Evolutionary conservation across 1,140 invertebrate species (phyloP).

Genomic region (Forficula auricularia): DNA sequence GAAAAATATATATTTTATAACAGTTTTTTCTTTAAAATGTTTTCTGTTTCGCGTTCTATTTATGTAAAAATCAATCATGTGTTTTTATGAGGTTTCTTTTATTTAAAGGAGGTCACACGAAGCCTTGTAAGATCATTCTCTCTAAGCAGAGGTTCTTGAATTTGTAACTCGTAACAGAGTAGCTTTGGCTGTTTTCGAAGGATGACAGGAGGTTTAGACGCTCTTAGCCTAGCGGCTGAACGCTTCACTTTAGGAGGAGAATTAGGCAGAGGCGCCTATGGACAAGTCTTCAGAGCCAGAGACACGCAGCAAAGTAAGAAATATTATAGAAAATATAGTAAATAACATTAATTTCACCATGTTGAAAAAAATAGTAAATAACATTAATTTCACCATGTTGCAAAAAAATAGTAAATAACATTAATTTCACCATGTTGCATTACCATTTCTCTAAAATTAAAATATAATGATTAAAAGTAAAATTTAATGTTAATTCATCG

Average conservation of each 20-base stretch:
- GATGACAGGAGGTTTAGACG: slow-evolving; percentile 30
- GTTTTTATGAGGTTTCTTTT: too few species aligned
- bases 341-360: not conserved
- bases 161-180: too few species aligned
- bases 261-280: slow-evolving; percentile 55
- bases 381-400: not conserved
- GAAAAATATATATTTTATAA: too few species aligned
- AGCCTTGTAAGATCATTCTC: too few species aligned
- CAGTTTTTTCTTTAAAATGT: too few species aligned
- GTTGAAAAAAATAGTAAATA: not conserved
- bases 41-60: too few species aligned
- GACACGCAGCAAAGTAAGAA: slow-evolving; percentile 45
- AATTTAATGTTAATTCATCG: too few species aligned
- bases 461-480: not conserved
- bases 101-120: too few species aligned
- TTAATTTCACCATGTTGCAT: not conserved
- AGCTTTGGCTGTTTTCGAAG: too few species aligned
- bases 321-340: not conserved
- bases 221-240: slow-evolving; percentile 44
- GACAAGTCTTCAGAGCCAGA: slow-evolving; percentile 52
- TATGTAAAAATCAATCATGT: too few species aligned
- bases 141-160: too few species aligned
- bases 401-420: not conserved
- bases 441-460: slow-evolving; percentile 8
- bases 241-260: slow-evolving; percentile 44